These are phyloP conservation scores for Pomacea canaliculata DNA, from an alignment of 2,888 invertebrate species.

Conservation along the genomic window DNA sequence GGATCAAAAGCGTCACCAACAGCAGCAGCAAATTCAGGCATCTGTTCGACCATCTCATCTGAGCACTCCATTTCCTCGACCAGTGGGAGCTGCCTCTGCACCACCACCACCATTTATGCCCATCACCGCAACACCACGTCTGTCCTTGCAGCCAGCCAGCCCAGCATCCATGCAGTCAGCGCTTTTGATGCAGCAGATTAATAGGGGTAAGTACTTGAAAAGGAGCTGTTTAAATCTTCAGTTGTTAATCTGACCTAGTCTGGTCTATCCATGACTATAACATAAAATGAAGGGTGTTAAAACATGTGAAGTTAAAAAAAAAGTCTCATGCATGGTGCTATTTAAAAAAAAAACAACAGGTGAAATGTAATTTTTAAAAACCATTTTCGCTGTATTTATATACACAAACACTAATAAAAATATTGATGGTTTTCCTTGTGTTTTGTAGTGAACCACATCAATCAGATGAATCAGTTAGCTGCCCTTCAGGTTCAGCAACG, in stretches of 20 bases:
- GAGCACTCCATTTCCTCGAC: conserved; percentile 28
- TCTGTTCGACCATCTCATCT: conserved; percentile 16
- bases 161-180: conserved; percentile 27
- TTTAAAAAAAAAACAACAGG: too few relatives aligned
- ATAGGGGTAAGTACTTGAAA: conserved; percentile 8
- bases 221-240: too few relatives aligned
- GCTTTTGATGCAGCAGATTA: conserved; percentile 50
- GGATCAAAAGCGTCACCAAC: conserved; percentile 39
- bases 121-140: conserved; percentile 43
- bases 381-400: too few relatives aligned
- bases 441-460: conserved; percentile 34
- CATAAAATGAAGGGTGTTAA: too few relatives aligned
- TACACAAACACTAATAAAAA: too few relatives aligned
- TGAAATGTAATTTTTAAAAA: too few relatives aligned
- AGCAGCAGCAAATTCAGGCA: conserved; percentile 43
- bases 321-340: too few relatives aligned
- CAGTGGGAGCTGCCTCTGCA: conserved; percentile 33
- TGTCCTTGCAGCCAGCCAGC: conserved; percentile 45
- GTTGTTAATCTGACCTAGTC: too few relatives aligned
- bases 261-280: too few relatives aligned
- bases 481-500: conserved; percentile 43
- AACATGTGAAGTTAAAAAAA: too few relatives aligned
- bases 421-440: not conserved
- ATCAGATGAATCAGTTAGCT: conserved; percentile 41
- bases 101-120: conserved; percentile 50